phyloP scores from a whole-genome alignment of 2,888 invertebrate genomes.

The Apamea crenata region DNA sequence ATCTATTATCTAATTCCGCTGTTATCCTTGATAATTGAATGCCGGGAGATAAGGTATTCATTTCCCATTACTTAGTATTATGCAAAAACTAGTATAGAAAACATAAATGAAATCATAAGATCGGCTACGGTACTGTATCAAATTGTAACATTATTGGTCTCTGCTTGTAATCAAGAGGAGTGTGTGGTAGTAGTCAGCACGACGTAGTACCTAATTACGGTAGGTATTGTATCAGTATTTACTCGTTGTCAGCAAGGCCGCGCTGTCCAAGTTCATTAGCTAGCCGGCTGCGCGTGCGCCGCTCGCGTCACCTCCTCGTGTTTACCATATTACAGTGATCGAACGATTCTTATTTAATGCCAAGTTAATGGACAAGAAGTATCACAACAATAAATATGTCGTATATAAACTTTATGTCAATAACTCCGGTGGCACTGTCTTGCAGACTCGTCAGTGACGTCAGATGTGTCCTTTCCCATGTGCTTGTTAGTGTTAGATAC shows the following conservation, averaged over 20 bases:
- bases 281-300: constrained; percentile 36
- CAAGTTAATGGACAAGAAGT: neutral
- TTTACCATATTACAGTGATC: constrained; percentile 29
- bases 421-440: neutral
- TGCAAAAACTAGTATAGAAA: neutral
- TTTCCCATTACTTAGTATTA: constrained; percentile 11
- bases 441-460: neutral
- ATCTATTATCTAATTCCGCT: constrained; percentile 32
- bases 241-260: constrained; percentile 37
- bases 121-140: neutral
- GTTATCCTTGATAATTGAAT: constrained; percentile 43
- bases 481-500: neutral
- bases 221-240: constrained; percentile 1
- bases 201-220: neutral
- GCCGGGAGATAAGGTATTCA: constrained; percentile 23
- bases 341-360: constrained; percentile 3
- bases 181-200: neutral
- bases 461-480: neutral
- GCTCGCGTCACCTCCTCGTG: constrained; percentile 24
- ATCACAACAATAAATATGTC: neutral
- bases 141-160: neutral
- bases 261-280: constrained; percentile 51
- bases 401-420: neutral
- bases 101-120: no score
- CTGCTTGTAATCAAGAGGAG: constrained; percentile 10